Base-by-base conservation (phyloP, 2,888 invertebrate species). In the Atrina japonica region DNA sequence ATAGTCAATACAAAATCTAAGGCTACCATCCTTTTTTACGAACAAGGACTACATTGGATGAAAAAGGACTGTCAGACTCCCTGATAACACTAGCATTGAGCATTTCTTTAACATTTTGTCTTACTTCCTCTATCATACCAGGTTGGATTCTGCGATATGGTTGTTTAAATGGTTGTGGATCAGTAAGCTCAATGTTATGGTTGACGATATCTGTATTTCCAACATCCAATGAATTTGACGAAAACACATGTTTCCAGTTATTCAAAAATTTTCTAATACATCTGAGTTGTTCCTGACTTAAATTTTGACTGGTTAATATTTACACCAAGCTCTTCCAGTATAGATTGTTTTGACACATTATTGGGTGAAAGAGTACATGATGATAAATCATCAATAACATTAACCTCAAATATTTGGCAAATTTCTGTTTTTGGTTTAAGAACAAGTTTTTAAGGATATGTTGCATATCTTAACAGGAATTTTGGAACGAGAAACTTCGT, bases 1-100 rank as follows among this genome's bases (percentile, higher is more conserved):
- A 14, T 55, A 66, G 47, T 77, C 66, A 40, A 77, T 69, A 29
- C 74, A 77, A 64, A 75, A 69, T 16, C 70, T 47, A 23, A 76
- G 68, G 25, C 35, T 35, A 29, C 53, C 56, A 56, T 76, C 75
- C n/a, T 55, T 70, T 70, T 47, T 70, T 73, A 18, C 67, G 45
- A 11, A 76, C 73, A 27, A 73, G 55, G 11, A 77, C 77, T 23
- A 70, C 66, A 27, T 73, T 63, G 11, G 73, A 70, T 21, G 49
- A 53, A 43, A 40, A 76, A 16, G 70, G 64, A 40, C 71, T 60
- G 3, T 61, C 11, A 14, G 64, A 64, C 29, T 50, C 52, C 16
- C 63, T 41, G 6, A 75, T 75, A 3, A 59, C 71, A 21, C 58
- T 59, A 27, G 59, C 35, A 21, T 66, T 16, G n/a, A 66, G 30